Evolutionary conservation across 2,113 vertebrate species (phyloP).

Genomic region (Eulacestoma nigropectus): DNA sequence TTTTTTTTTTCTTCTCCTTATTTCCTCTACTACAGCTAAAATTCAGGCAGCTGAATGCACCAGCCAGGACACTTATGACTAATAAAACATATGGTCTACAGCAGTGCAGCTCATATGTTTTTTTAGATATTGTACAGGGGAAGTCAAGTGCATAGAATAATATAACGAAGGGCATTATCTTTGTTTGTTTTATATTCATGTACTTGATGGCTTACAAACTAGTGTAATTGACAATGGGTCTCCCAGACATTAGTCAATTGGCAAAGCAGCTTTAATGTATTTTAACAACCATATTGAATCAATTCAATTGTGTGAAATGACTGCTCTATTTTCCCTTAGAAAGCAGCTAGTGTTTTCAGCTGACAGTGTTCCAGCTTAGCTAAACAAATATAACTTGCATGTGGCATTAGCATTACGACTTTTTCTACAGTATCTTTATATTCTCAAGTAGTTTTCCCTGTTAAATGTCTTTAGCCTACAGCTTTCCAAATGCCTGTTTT

Average conservation of each 20-base stretch:
- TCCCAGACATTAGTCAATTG: conserved; percentile 56
- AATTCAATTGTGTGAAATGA: conserved; percentile 52
- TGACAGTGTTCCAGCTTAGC: conserved; percentile 44
- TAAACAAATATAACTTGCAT: conserved; percentile 44
- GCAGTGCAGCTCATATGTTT: neutral
- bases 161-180: conserved; percentile 25
- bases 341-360: conserved; percentile 62
- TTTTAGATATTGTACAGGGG: conserved; percentile 5
- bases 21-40: neutral
- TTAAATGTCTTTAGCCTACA: conserved; percentile 21
- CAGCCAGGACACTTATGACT: neutral
- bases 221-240: conserved; percentile 33
- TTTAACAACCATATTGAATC: conserved; percentile 59
- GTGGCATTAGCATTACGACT: conserved; percentile 19
- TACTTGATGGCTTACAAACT: conserved; percentile 31
- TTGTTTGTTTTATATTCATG: conserved; percentile 45
- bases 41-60: neutral
- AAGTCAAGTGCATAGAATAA: conserved; percentile 44
- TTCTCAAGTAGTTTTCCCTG: neutral
- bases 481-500: neutral
- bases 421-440: conserved; percentile 22
- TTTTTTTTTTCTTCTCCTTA: neutral
- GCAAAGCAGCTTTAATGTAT: conserved; percentile 51
- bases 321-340: conserved; percentile 55
- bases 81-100: conserved; percentile 46